phyloP scores from a whole-genome alignment of 1,140 invertebrate genomes.

The Meloidogyne floridensis region DNA sequence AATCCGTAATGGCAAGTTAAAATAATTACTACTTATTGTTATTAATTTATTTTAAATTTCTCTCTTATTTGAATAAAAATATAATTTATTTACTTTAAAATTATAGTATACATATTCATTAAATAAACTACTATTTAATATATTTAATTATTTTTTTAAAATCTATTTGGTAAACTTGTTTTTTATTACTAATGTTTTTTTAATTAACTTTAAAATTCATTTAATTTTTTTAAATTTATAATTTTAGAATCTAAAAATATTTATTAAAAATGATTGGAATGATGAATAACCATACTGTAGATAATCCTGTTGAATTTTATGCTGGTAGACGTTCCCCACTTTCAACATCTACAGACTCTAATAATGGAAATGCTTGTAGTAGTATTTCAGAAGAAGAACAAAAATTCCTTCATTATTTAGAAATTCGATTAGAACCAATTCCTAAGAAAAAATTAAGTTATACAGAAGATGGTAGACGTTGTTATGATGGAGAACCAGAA shows the following conservation, averaged over 20 bases:
- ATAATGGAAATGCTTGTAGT: background rate
- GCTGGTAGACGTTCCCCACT: slow-evolving; percentile 4
- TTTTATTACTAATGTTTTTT: too few species aligned
- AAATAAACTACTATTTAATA: too few species aligned
- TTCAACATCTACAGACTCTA: background rate
- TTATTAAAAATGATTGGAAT: slow-evolving; percentile 29
- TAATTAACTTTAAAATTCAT: too few species aligned
- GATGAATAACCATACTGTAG: slow-evolving; percentile 27
- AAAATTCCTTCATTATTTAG: slow-evolving; percentile 5
- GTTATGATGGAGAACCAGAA: slow-evolving; percentile 25
- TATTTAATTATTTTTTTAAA: too few species aligned
- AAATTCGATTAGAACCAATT: slow-evolving; percentile 2
- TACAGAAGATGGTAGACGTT: slow-evolving; percentile 13
- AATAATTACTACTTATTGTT: too few species aligned
- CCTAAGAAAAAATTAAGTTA: slow-evolving; percentile 28
- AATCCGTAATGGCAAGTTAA: too few species aligned
- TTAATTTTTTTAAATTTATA: background rate
- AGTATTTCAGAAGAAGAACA: background rate
- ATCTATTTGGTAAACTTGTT: too few species aligned
- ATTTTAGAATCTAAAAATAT: background rate
- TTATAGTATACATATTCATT: too few species aligned
- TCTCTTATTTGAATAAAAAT: too few species aligned
- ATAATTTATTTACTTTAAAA: too few species aligned
- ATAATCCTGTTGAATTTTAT: slow-evolving; percentile 25
- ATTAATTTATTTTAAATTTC: too few species aligned